Percentiles rank a stretch among this genome's conserved stretches.
phyloP scores from a whole-genome alignment of 2,888 invertebrate genomes.

The Lathronympha strigana region DNA sequence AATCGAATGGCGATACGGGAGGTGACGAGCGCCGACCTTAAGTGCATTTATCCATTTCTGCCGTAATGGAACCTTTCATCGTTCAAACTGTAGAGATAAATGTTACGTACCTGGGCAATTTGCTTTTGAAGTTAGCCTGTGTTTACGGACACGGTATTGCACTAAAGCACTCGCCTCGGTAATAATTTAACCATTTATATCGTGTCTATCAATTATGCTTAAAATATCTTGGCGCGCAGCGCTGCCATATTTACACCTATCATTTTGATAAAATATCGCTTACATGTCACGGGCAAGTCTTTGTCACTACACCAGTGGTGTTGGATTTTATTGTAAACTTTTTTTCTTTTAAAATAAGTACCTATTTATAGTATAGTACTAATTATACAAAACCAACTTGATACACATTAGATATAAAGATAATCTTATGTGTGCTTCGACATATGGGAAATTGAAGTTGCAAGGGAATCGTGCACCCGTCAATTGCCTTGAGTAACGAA shows the following conservation, averaged over 20 bases:
- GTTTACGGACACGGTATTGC: constrained; percentile 66
- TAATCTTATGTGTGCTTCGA: not conserved
- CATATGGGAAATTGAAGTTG: too few relatives aligned
- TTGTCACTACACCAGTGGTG: not conserved
- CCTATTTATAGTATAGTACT: too few relatives aligned
- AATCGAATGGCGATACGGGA: constrained; percentile 54
- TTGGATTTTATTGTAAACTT: not conserved
- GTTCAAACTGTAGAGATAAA: constrained; percentile 68
- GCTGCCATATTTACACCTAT: constrained; percentile 51
- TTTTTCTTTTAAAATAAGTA: not conserved
- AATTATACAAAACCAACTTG: too few relatives aligned
- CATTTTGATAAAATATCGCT: constrained; percentile 7
- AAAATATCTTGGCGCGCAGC: constrained; percentile 53
- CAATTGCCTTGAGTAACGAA: too few relatives aligned
- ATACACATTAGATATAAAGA: not conserved
- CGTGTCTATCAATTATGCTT: constrained; percentile 59
- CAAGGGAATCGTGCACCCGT: too few relatives aligned
- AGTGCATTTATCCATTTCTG: constrained; percentile 76
- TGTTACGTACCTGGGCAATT: constrained; percentile 70
- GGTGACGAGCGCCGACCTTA: constrained; percentile 58
- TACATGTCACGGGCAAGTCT: not conserved
- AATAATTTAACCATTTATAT: constrained; percentile 68
- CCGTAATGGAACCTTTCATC: constrained; percentile 76
- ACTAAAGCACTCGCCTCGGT: constrained; percentile 60
- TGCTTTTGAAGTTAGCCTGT: constrained; percentile 72